A percentile compares a stretch with the other conserved stretches of the same genome.
Conservation (phyloP, 2,113 vertebrate genomes). For the Neolamprologus falcicula region DNA sequence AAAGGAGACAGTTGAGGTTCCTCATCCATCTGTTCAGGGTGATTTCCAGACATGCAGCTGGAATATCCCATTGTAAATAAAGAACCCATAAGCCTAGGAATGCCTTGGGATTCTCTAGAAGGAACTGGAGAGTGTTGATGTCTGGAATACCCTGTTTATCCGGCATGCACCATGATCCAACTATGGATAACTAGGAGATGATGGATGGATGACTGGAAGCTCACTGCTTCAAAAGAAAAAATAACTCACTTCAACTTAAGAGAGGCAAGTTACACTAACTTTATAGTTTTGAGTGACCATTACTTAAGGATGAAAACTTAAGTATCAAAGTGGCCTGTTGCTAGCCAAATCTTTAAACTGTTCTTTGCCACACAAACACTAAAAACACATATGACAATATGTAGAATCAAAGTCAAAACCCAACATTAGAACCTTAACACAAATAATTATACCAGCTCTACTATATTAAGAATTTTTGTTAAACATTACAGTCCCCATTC, state of each 20-base stretch:
- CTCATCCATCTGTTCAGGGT: neutral
- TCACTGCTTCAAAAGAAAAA: neutral
- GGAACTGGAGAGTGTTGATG: neutral
- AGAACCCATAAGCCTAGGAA: neutral
- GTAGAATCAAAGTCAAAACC: neutral
- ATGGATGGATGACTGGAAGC: neutral
- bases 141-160: neutral
- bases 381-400: neutral
- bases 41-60: neutral
- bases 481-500: neutral
- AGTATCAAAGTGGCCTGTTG: neutral
- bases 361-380: neutral
- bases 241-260: neutral
- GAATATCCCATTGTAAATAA: neutral
- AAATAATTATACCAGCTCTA: neutral
- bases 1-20: neutral
- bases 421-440: neutral
- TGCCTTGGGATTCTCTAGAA: neutral
- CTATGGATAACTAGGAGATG: fast-evolving
- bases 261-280: neutral
- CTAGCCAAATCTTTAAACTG: neutral
- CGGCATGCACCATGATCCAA: fast-evolving
- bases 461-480: neutral
- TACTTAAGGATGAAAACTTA: neutral
- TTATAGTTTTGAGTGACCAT: neutral